Conservation (phyloP, 2,113 vertebrate species). For the Phylloscopus trochiloides region DNA sequence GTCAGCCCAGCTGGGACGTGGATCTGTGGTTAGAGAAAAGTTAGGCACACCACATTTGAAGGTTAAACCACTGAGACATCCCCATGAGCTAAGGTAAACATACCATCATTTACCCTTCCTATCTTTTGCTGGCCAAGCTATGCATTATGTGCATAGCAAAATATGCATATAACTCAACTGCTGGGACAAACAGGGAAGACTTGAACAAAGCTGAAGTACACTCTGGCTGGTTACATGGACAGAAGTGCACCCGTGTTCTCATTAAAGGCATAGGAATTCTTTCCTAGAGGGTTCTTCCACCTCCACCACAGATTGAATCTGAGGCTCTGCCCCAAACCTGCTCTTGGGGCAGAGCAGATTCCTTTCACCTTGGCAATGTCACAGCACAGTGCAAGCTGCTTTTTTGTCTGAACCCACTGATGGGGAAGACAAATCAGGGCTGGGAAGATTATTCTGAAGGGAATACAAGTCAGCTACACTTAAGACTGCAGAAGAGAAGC, state of each 20-base stretch:
- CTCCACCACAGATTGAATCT: not conserved
- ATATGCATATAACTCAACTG: constrained; percentile 2
- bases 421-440: not conserved
- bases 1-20: constrained; percentile 43
- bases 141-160: constrained; percentile 41
- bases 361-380: not conserved
- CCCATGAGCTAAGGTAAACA: constrained; percentile 51
- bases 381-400: not conserved
- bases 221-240: not conserved
- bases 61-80: constrained; percentile 53
- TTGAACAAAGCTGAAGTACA: not conserved
- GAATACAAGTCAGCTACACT: constrained; percentile 29
- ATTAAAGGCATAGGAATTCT: not conserved
- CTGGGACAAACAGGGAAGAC: not conserved
- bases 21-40: constrained; percentile 35
- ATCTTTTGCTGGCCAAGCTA: constrained; percentile 43
- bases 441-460: constrained; percentile 16
- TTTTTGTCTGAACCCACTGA: not conserved
- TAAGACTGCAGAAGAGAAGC: not conserved
- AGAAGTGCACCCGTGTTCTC: not conserved
- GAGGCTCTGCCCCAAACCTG: not conserved
- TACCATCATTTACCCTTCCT: constrained; percentile 42
- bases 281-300: not conserved
- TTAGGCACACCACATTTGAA: constrained; percentile 51
- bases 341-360: not conserved